These are phyloP conservation scores for Hybos culiciformis DNA, from an alignment of 2,888 invertebrate species.

Conservation along the genomic window DNA sequence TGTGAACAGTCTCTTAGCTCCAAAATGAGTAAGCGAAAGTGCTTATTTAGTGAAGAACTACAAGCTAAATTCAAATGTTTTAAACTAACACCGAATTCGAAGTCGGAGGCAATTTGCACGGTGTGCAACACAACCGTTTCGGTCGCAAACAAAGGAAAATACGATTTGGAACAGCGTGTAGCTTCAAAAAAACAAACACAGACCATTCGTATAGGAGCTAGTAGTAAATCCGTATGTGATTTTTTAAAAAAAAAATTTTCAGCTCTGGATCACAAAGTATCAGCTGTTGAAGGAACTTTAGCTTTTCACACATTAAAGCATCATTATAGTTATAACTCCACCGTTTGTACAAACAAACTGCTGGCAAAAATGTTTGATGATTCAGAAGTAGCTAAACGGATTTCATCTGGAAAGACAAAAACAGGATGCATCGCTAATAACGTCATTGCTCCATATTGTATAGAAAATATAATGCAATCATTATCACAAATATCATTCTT, in stretches of 20 bases:
- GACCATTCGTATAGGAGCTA: neutral
- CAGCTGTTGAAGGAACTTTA: neutral
- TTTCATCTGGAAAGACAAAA: neutral
- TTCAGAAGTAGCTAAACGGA: neutral
- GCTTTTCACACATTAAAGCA: neutral
- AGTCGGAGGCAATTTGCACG: slow-evolving; percentile 6
- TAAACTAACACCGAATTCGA: neutral
- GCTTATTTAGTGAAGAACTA: neutral
- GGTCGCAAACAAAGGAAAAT: neutral
- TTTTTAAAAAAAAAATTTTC: neutral
- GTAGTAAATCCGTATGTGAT: neutral
- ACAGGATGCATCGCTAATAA: neutral
- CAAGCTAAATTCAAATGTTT: neutral
- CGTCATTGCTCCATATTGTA: neutral
- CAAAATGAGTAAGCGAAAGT: neutral
- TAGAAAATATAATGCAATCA: slow-evolving; percentile 3
- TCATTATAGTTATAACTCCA: neutral
- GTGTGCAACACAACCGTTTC: neutral
- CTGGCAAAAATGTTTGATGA: neutral
- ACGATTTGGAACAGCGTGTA: neutral
- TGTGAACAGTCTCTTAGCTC: neutral
- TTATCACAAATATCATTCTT: neutral
- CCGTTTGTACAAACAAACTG: neutral
- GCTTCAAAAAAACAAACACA: neutral
- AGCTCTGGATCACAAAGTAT: neutral